Conservation (phyloP, 1,140 invertebrate species). For the Drosophila busckii region DNA sequence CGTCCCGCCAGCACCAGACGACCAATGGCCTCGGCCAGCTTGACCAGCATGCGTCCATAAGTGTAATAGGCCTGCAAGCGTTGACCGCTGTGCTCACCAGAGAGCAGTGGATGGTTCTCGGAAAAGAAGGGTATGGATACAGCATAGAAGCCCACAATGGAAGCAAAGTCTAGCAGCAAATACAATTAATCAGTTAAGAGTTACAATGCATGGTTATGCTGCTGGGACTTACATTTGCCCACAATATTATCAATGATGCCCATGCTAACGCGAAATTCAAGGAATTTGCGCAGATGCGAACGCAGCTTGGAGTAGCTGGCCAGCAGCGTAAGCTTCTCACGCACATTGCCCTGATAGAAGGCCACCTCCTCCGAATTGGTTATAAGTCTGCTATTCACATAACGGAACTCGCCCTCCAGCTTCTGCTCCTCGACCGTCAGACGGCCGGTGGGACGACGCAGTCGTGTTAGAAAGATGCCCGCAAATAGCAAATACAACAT, state of each 20-base stretch:
- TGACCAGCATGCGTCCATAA: slow-evolving; percentile 97
- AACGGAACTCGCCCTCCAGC: slow-evolving; percentile 98
- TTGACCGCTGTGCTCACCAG: slow-evolving; percentile 83
- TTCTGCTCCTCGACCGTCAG: slow-evolving; percentile 96
- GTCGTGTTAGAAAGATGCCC: slow-evolving; percentile 87
- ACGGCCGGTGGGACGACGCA: slow-evolving; percentile 90
- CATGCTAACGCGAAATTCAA: slow-evolving; percentile 95
- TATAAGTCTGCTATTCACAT: slow-evolving; percentile 96
- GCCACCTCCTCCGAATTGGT: slow-evolving; percentile 98
- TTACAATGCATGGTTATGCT: not conserved
- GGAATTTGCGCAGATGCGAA: slow-evolving; percentile 91
- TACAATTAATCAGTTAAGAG: not conserved
- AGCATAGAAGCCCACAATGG: slow-evolving; percentile 95
- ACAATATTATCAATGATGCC: slow-evolving; percentile 97
- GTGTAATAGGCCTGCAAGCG: slow-evolving; percentile 94
- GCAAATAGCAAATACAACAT: slow-evolving; percentile 91
- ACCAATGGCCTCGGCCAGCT: slow-evolving; percentile 97
- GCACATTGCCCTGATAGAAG: slow-evolving; percentile 95
- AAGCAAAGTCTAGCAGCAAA: slow-evolving; percentile 88
- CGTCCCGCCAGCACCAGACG: slow-evolving; percentile 94
- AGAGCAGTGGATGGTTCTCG: slow-evolving; percentile 83
- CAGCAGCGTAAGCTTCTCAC: slow-evolving; percentile 93
- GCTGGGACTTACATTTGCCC: slow-evolving; percentile 93
- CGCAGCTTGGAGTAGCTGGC: slow-evolving; percentile 94
- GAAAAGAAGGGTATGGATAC: slow-evolving; percentile 96